Base-by-base conservation (phyloP, 1,140 invertebrate species). In the Leptoteleia sp. region DNA sequence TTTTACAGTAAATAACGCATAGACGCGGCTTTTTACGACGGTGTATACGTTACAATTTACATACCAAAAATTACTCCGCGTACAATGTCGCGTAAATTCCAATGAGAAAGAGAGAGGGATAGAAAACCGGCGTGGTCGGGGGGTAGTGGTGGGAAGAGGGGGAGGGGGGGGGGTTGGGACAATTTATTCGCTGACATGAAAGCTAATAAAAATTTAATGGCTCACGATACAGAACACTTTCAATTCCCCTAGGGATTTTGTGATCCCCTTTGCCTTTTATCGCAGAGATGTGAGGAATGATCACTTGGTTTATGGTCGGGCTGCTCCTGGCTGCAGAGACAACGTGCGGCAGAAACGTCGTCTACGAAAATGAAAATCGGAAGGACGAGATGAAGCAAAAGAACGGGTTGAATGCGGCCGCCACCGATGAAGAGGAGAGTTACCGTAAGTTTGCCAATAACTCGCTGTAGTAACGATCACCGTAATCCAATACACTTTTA, bases 271-370 rank as follows among this genome's bases (percentile, higher is more conserved):
- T 81, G 81, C 37, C 40, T 80, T 72, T 83, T 75, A 65, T 82
- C 85, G 61, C 83, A 89, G 88, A 89, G 85, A 89, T 90, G 89
- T 90, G 82, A 90, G 89, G 89, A 89, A 90, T 89, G 89, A 89
- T 89, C 88, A 89, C 87, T 86, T 90, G 88, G 89, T 84, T 89
- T 83, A 89, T 89, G 89, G 86, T 89, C 79, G 89, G 88, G 83
- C 84, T 90, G 82, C 88, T 90, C 82, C 83, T 90, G 81, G 87
- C 87, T 88, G 86, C 88, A 87, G 88, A 90, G 85, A 89, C 84
- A 78, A 84, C 87, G 79, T 89, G 87, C 83, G 87, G 85, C 82
- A 89, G 84, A 84, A 89, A 89, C 82, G 83, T 86, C 79, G 79
- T 84, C 72, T 85, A 84, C 81, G 83, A 83, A 81, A 88, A 87